phyloP scores from a whole-genome alignment of 2,113 vertebrate species.

The Cyanoderma ruficeps region DNA sequence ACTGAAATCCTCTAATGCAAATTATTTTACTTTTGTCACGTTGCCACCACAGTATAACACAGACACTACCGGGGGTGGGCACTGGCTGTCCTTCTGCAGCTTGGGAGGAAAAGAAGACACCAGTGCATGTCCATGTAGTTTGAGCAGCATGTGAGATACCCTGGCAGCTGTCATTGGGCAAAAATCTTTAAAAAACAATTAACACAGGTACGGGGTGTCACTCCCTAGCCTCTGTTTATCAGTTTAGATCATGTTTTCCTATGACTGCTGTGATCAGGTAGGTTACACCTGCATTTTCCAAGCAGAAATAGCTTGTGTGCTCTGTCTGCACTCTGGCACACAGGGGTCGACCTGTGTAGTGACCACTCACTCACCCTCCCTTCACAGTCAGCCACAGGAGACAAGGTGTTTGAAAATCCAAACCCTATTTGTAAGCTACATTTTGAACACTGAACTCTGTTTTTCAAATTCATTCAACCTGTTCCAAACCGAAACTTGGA shows the following conservation, averaged over 20 bases:
- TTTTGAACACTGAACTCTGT: neutral
- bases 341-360: neutral
- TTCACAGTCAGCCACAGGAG: neutral
- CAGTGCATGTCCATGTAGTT: fast-evolving
- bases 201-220: neutral
- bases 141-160: fast-evolving
- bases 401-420: neutral
- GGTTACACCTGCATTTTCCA: neutral
- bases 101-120: neutral
- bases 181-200: neutral
- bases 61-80: neutral
- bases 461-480: neutral
- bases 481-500: neutral
- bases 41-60: neutral
- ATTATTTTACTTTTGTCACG: neutral
- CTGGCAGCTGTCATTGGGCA: neutral
- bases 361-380: fast-evolving
- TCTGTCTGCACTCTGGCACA: neutral
- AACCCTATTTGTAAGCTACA: neutral
- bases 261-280: neutral
- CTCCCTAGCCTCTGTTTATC: neutral
- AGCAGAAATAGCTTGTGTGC: neutral
- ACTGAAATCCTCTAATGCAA: neutral
- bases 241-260: neutral
- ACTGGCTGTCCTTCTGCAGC: neutral